These are phyloP conservation scores for Grammomys surdaster DNA, from an alignment of 2,113 vertebrate genomes.

Conservation along the genomic window DNA sequence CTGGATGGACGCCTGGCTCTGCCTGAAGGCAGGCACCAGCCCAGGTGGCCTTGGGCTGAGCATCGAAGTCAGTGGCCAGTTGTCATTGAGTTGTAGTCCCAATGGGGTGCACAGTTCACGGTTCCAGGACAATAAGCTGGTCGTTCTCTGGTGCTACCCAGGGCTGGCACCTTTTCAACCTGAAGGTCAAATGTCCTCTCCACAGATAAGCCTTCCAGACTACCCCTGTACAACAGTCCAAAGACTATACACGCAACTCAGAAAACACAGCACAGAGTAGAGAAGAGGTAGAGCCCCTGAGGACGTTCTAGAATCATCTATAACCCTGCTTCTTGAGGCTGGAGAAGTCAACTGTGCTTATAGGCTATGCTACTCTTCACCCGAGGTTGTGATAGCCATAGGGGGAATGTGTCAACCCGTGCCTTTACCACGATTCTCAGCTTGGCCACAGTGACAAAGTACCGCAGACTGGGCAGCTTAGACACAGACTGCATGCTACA, in stretches of 20 bases:
- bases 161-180: not conserved
- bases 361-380: not conserved
- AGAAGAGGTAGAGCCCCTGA: not conserved
- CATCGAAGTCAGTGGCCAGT: constrained; percentile 53
- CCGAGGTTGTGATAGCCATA: not conserved
- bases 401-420: not conserved
- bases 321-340: not conserved
- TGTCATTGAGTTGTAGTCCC: not conserved
- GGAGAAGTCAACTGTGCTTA: not conserved
- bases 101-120: not conserved
- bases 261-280: not conserved
- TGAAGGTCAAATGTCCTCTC: not conserved
- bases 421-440: not conserved
- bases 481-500: not conserved
- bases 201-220: not conserved
- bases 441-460: not conserved
- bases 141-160: not conserved
- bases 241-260: not conserved
- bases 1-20: constrained; percentile 75
- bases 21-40: constrained; percentile 73
- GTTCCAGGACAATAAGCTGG: not conserved
- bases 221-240: not conserved
- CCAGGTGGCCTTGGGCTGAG: constrained; percentile 70
- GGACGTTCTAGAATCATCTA: not conserved
- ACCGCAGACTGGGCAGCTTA: not conserved